phyloP scores from a whole-genome alignment of 2,113 vertebrate species.

The Micronycteris hirsuta region DNA sequence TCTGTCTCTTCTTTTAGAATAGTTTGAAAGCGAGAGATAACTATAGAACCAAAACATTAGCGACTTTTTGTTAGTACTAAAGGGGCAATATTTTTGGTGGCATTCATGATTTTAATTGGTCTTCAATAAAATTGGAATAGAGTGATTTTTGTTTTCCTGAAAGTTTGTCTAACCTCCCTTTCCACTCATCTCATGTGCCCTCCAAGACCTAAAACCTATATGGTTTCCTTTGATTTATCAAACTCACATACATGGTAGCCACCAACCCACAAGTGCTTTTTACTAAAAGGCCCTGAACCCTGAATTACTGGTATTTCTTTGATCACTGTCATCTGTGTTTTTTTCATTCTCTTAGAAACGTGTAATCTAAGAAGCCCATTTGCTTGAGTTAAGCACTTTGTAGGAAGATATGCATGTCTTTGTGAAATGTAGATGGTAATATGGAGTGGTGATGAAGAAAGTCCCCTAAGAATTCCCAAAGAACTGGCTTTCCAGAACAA shows the following conservation, averaged over 20 bases:
- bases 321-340: not conserved
- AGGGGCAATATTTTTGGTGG: not conserved
- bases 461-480: not conserved
- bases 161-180: not conserved
- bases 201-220: not conserved
- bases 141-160: not conserved
- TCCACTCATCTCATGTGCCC: not conserved
- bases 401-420: not conserved
- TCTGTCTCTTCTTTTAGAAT: not conserved
- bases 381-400: not conserved
- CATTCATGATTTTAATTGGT: not conserved
- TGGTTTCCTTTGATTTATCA: not conserved
- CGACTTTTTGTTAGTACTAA: not conserved
- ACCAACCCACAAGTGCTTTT: not conserved
- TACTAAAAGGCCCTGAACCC: fast-evolving
- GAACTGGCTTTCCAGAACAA: not conserved
- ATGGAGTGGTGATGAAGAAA: too few species aligned
- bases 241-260: not conserved
- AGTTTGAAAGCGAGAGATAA: not conserved
- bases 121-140: not conserved
- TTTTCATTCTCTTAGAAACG: not conserved
- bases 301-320: not conserved
- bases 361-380: not conserved
- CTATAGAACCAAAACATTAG: not conserved
- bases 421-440: not conserved